Conservation (phyloP, 1,140 invertebrate species). For the Drosophila elegans region DNA sequence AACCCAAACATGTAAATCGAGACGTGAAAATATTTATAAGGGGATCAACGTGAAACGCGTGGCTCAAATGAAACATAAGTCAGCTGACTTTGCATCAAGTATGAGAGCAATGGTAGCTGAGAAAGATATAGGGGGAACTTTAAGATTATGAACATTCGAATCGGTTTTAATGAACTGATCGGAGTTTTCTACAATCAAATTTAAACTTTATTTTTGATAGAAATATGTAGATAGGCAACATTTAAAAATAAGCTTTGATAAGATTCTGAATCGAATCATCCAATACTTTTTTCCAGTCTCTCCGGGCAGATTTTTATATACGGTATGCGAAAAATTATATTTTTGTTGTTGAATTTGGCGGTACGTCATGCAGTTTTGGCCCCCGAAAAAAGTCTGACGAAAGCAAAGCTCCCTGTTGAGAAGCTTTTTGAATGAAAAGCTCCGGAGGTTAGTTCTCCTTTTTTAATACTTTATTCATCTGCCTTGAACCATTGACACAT, state of each 20-base stretch:
- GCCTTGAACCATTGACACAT: slow-evolving; percentile 80
- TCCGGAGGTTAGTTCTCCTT: slow-evolving; percentile 11
- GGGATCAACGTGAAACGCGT: slow-evolving; percentile 9
- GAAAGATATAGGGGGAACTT: neutral
- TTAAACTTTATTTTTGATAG: too few relatives aligned
- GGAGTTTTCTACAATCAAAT: too few relatives aligned
- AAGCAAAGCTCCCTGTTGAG: slow-evolving; percentile 26
- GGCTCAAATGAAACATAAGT: slow-evolving; percentile 11
- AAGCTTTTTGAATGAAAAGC: slow-evolving; percentile 31
- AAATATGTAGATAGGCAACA: too few relatives aligned
- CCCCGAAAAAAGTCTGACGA: slow-evolving; percentile 25
- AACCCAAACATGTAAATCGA: slow-evolving; percentile 1
- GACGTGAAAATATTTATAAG: slow-evolving; percentile 30
- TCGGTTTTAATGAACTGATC: slow-evolving; percentile 9
- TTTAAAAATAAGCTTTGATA: too few relatives aligned
- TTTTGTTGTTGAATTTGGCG: neutral
- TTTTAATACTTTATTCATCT: slow-evolving; percentile 26
- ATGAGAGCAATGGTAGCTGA: too few relatives aligned
- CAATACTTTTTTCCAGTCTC: too few relatives aligned
- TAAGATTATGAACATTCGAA: slow-evolving; percentile 11
- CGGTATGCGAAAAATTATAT: neutral
- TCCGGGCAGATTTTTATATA: too few relatives aligned
- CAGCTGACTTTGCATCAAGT: slow-evolving; percentile 15
- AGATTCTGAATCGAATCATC: too few relatives aligned
- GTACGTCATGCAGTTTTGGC: slow-evolving; percentile 23